These are phyloP conservation scores for Benthosema pterotum DNA, from an alignment of 2,797 vertebrate genomes.

Conservation along the genomic window DNA sequence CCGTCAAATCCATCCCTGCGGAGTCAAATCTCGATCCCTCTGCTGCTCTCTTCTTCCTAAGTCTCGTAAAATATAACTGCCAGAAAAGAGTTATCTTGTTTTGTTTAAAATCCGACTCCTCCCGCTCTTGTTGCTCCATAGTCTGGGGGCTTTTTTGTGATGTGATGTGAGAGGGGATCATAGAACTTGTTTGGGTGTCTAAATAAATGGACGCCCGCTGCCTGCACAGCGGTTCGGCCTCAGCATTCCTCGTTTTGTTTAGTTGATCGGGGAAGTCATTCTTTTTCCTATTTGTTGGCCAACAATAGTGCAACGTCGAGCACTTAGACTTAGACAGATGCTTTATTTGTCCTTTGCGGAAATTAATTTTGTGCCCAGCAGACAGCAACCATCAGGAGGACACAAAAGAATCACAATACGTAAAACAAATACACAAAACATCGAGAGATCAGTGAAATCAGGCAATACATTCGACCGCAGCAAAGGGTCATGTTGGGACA, in stretches of 20 bases:
- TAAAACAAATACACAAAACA: no score
- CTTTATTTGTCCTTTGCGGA: no score
- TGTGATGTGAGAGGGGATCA: constrained; percentile 25
- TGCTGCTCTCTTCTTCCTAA: not conserved
- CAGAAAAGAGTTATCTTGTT: constrained; percentile 26
- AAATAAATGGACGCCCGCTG: constrained; percentile 32
- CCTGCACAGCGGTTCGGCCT: not conserved
- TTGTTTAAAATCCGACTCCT: constrained; percentile 20
- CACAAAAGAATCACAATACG: no score
- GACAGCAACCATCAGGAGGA: no score
- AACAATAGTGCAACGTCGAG: not conserved
- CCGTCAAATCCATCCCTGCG: not conserved
- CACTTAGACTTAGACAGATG: no score
- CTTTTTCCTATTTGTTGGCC: constrained; percentile 8
- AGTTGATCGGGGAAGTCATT: not conserved
- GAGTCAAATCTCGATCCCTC: not conserved
- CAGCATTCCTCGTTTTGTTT: constrained; percentile 20
- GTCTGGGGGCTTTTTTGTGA: constrained; percentile 20
- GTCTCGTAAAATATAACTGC: not conserved
- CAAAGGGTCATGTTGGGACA: no score
- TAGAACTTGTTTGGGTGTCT: constrained; percentile 19
- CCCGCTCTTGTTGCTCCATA: not conserved
- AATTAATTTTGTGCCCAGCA: no score
- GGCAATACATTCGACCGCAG: no score
- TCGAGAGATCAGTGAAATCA: no score